phyloP scores from a whole-genome alignment of 2,113 vertebrate genomes.

The Pedetes capensis region DNA sequence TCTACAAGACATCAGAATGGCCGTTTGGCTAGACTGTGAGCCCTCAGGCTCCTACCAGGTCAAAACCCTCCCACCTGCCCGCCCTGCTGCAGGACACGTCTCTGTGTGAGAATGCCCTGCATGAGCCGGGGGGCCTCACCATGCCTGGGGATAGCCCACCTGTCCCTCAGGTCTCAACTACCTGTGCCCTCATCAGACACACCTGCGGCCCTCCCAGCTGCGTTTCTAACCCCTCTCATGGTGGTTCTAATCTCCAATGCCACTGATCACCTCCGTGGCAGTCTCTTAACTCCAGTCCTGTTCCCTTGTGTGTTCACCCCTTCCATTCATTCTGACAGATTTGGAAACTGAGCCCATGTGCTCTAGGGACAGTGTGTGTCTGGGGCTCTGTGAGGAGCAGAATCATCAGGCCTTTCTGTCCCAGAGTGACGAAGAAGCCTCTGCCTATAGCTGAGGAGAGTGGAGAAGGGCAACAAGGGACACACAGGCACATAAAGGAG shows the following conservation, averaged over 20 bases:
- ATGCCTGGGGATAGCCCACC: background rate
- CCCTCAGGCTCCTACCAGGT: background rate
- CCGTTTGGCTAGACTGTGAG: background rate
- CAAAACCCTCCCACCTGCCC: too few species aligned
- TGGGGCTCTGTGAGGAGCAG: too few species aligned
- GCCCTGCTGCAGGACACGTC: background rate
- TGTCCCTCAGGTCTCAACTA: background rate
- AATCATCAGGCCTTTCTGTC: too few species aligned
- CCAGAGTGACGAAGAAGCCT: too few species aligned
- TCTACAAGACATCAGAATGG: background rate
- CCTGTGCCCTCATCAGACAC: background rate
- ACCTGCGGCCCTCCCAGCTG: too few species aligned
- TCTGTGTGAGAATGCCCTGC: background rate
- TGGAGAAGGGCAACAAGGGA: too few species aligned
- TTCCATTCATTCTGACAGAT: background rate
- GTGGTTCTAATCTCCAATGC: background rate
- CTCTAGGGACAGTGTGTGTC: too few species aligned
- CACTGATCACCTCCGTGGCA: background rate
- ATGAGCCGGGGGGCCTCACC: background rate
- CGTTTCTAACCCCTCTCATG: background rate
- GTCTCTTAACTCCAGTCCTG: too few species aligned
- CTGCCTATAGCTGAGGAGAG: too few species aligned
- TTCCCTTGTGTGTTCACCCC: background rate
- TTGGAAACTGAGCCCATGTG: too few species aligned
- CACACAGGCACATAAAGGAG: background rate